Evolutionary conservation across 1,140 invertebrate species (phyloP), one percentile per base, ranked within the genome.

Genomic region (Tribolium madens): DNA sequence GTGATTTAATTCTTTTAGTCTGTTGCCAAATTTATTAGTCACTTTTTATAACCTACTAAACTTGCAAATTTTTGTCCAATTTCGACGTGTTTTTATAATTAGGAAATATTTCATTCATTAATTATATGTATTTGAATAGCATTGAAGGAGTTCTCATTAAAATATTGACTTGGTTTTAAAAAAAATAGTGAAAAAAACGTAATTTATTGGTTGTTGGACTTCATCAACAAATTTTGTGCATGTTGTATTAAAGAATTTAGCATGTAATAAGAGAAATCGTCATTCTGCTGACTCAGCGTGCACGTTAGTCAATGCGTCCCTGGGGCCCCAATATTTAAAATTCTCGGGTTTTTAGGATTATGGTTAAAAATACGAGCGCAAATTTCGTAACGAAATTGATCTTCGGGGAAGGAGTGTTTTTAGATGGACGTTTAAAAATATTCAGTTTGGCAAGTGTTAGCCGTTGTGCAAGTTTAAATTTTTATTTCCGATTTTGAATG

Each of bases 391-490:
- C 3, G 15, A 50, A 17, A 42, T n/a, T 33, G 14, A 64, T 64
- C 21, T 33, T 64, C 26, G 12, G 26, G 57, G 57, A 64, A 64
- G 10, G 26, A 33, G 57, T 3, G n/a, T 33, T 64, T 26, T 33
- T 26, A 64, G 57, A 64, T 60, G 53, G 57, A 64, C 26, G 21
- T 64, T 64, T 64, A 31, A 64, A 64, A 64, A 64, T 64, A 64
- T 64, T 31, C 57, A 26, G 26, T 64, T 64, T 33, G 57, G 57
- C 57, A 64, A 64, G 18, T 48, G 73, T 33, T 53, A 2, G 72
- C 12, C 21, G 14, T 78, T 78, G 21, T 76, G 64, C 31, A 52
- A 75, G 48, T 76, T 76, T 50, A 4, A 14, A 36, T 42, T 69
- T 75, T 36, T 60, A 60, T 60, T 60, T 60, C 9, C 17, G 53